Evolutionary conservation across 2,113 vertebrate species (phyloP).

Genomic region (Erinaceus europaeus): DNA sequence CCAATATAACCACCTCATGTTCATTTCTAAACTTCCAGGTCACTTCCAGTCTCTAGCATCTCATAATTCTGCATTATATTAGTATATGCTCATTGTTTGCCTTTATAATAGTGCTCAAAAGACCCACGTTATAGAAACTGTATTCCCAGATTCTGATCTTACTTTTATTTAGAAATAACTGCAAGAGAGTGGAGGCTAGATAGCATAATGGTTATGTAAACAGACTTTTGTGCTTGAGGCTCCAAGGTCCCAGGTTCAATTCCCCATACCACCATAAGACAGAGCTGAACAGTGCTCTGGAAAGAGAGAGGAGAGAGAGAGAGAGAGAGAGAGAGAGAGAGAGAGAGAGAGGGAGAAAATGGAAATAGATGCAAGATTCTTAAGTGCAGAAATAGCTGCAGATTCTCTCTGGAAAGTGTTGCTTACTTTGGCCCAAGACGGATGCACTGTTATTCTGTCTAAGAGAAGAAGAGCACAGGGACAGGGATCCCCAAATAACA

Average conservation of each 20-base stretch:
- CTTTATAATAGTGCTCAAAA: not conserved
- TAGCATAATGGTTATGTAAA: too few relatives aligned
- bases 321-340: too few relatives aligned
- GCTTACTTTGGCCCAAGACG: not conserved
- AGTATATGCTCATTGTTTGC: not conserved
- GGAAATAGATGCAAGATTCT: not conserved
- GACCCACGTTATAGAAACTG: not conserved
- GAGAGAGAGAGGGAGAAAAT: too few relatives aligned
- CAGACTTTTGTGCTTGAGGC: too few relatives aligned
- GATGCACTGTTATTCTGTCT: not conserved
- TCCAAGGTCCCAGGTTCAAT: too few relatives aligned
- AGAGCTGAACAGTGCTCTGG: too few relatives aligned
- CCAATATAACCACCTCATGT: not conserved
- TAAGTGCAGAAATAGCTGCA: not conserved
- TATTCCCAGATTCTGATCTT: conserved; percentile 16
- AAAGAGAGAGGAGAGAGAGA: too few relatives aligned
- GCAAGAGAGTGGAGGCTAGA: too few relatives aligned
- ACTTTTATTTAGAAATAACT: conserved; percentile 24
- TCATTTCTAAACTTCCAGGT: not conserved
- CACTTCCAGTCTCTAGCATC: not conserved
- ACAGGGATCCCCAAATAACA: not conserved
- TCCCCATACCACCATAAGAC: too few relatives aligned
- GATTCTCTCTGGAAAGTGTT: too few relatives aligned
- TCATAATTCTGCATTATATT: not conserved
- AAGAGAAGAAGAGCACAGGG: not conserved